A percentile compares a stretch with the other conserved stretches of the same genome.
Conservation (phyloP, 2,113 vertebrate species). For the Periophthalmus modestus region DNA sequence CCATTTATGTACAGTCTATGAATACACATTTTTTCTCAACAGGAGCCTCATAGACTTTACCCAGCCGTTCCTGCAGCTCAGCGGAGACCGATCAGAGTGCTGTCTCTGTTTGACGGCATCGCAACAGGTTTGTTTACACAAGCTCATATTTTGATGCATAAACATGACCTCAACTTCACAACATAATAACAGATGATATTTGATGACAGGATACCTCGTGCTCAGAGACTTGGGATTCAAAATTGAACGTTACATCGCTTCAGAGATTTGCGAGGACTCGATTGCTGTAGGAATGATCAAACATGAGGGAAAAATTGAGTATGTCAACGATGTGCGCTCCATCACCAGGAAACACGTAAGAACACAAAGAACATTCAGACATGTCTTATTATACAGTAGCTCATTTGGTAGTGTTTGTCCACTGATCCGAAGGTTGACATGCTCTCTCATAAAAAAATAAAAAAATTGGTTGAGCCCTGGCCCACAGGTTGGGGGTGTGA, state of each 20-base stretch:
- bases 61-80: constrained; percentile 83
- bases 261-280: constrained; percentile 90
- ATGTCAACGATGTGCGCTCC: constrained; percentile 86
- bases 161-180: neutral
- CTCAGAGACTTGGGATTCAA: constrained; percentile 91
- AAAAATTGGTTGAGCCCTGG: too few relatives aligned
- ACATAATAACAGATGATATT: neutral
- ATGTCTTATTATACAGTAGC: too few relatives aligned
- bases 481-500: too few relatives aligned
- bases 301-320: constrained; percentile 87
- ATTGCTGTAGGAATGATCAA: constrained; percentile 84
- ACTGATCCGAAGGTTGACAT: too few relatives aligned
- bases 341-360: constrained; percentile 90
- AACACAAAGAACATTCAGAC: neutral
- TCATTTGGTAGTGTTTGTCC: too few relatives aligned
- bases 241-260: constrained; percentile 89
- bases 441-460: too few relatives aligned
- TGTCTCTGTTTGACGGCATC: constrained; percentile 94
- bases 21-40: neutral
- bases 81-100: constrained; percentile 85
- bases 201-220: constrained; percentile 85
- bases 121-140: constrained; percentile 82
- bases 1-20: too few relatives aligned
- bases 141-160: neutral
- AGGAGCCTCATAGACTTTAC: constrained; percentile 93